Evolutionary conservation across 2,113 vertebrate genomes (phyloP).

Genomic region (Ancistrus triradiatus): DNA sequence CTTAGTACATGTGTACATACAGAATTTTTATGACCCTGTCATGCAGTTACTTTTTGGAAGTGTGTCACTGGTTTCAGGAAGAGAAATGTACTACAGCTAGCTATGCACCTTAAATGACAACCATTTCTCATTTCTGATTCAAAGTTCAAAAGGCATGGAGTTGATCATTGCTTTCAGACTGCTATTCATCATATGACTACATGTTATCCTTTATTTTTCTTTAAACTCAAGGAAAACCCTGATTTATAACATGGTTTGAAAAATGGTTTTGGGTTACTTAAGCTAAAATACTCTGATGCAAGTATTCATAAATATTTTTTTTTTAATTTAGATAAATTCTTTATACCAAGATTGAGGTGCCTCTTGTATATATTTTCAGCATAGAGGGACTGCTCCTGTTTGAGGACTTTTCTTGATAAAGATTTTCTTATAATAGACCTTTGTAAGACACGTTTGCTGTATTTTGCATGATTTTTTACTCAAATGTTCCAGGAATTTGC

Average conservation of each 20-base stretch:
- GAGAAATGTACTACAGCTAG: constrained; percentile 56
- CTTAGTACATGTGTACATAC: too few species aligned
- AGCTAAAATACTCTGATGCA: constrained; percentile 41
- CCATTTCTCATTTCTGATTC: constrained; percentile 47
- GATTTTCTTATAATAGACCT: constrained; percentile 63
- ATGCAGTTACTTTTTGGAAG: too few species aligned
- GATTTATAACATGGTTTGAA: constrained; percentile 45
- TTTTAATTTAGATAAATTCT: constrained; percentile 60
- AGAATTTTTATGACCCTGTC: too few species aligned
- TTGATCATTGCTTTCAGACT: constrained; percentile 8
- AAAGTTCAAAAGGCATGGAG: neutral
- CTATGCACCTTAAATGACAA: constrained; percentile 71
- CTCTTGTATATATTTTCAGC: constrained; percentile 72
- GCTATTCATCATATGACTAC: neutral
- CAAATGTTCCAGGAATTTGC: constrained; percentile 70
- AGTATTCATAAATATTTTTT: constrained; percentile 43
- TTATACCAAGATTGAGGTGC: constrained; percentile 73
- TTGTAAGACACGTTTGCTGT: constrained; percentile 65
- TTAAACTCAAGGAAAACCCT: constrained; percentile 24
- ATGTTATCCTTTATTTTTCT: constrained; percentile 9
- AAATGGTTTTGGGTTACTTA: constrained; percentile 30
- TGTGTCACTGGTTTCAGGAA: constrained; percentile 57
- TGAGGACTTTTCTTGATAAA: constrained; percentile 62
- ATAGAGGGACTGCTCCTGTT: constrained; percentile 58
- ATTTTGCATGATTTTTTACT: constrained; percentile 71